Evolutionary conservation across 2,888 invertebrate genomes (phyloP).

Genomic region (Caenorhabditis becei): DNA sequence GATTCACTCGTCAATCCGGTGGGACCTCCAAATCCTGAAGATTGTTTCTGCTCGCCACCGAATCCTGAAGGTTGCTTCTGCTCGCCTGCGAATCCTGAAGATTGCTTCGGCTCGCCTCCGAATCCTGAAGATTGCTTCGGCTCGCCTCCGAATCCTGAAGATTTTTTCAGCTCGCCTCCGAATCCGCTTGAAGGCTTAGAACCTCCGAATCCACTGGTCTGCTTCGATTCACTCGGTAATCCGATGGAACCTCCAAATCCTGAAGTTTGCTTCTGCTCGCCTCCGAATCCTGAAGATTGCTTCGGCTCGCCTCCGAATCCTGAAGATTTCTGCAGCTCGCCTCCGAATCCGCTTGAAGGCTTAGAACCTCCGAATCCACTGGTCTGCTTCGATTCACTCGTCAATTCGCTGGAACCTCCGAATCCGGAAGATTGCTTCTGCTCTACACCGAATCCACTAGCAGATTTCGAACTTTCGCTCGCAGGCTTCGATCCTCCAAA

Average conservation of each 20-base stretch:
- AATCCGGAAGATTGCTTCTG: background rate
- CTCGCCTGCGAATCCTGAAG: conserved; percentile 13
- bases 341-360: background rate
- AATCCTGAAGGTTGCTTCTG: background rate
- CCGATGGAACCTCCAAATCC: background rate
- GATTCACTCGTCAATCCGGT: background rate
- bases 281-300: conserved; percentile 9
- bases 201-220: background rate
- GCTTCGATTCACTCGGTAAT: background rate
- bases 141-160: background rate
- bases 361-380: conserved; percentile 1
- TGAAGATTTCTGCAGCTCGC: background rate
- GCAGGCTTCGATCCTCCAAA: background rate
- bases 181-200: background rate
- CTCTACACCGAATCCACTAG: background rate
- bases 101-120: too few relatives aligned
- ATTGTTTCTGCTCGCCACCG: background rate
- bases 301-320: background rate
- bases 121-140: conserved; percentile 1
- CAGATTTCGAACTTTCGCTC: background rate
- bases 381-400: background rate
- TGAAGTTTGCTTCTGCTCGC: too few relatives aligned
- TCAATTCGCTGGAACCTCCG: background rate
- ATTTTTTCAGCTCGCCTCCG: background rate
- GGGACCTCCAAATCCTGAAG: background rate